phyloP scores from a whole-genome alignment of 2,888 invertebrate species.

The Myopa tessellatipennis region DNA sequence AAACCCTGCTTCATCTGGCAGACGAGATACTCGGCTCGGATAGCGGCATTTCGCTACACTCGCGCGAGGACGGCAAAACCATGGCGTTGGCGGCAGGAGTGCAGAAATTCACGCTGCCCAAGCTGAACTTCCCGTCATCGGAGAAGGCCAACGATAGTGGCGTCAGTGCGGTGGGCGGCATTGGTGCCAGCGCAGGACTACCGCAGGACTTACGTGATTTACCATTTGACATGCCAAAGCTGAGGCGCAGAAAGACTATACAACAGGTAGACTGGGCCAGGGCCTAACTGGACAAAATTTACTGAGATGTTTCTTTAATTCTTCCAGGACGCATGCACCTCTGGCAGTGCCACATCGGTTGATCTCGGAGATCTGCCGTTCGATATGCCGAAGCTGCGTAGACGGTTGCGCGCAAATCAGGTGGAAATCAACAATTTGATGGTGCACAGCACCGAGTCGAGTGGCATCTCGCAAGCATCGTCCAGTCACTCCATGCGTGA shows the following conservation, averaged over 20 bases:
- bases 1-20: constrained; percentile 71
- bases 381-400: constrained; percentile 89
- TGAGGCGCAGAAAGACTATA: constrained; percentile 76
- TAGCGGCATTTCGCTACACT: constrained; percentile 89
- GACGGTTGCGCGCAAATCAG: constrained; percentile 76
- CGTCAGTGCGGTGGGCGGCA: constrained; percentile 51
- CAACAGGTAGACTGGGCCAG: constrained; percentile 70
- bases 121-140: constrained; percentile 70
- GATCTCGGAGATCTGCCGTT: constrained; percentile 87
- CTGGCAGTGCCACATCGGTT: constrained; percentile 78
- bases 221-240: constrained; percentile 91
- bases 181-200: constrained; percentile 67
- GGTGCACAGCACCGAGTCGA: constrained; percentile 75
- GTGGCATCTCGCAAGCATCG: constrained; percentile 82
- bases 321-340: constrained; percentile 72
- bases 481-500: constrained; percentile 85
- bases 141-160: constrained; percentile 65
- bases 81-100: constrained; percentile 68
- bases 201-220: constrained; percentile 81
- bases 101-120: constrained; percentile 71
- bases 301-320: neutral
- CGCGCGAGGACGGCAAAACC: constrained; percentile 79
- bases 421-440: constrained; percentile 62
- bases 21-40: constrained; percentile 87
- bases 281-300: neutral